phyloP scores from a whole-genome alignment of 2,113 vertebrate species.

The Paradisaea rubra region DNA sequence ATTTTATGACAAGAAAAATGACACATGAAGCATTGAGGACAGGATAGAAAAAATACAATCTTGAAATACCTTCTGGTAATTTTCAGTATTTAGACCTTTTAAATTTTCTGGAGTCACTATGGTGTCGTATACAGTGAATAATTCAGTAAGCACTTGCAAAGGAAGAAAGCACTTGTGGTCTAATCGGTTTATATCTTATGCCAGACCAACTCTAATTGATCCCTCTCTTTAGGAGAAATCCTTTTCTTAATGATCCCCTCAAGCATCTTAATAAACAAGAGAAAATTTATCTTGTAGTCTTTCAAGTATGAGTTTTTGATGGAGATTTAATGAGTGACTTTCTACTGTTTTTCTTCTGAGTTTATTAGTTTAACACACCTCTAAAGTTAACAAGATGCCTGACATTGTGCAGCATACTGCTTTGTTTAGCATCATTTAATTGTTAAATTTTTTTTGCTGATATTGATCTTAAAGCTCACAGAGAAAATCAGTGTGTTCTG shows the following conservation, averaged over 20 bases:
- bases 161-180: neutral
- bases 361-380: conserved; percentile 1
- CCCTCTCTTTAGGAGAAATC: conserved; percentile 36
- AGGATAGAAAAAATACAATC: neutral
- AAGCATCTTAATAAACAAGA: conserved; percentile 32
- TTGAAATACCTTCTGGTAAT: neutral
- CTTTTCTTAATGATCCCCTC: conserved; percentile 53
- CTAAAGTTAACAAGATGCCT: conserved; percentile 10
- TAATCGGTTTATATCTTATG: conserved; percentile 16
- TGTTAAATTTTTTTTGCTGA: neutral
- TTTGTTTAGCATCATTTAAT: conserved; percentile 38
- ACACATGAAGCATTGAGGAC: neutral
- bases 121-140: neutral
- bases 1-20: neutral
- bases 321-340: conserved; percentile 29
- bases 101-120: neutral
- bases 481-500: neutral
- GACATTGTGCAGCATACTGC: neutral
- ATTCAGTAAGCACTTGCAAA: neutral
- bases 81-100: neutral
- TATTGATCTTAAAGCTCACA: neutral
- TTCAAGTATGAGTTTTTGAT: conserved; percentile 29
- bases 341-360: neutral
- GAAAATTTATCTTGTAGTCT: neutral
- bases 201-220: conserved; percentile 26